Evolutionary conservation across 2,797 vertebrate genomes (phyloP), one percentile per base, ranked within the genome.

Genomic region (Alexandromys oeconomus): DNA sequence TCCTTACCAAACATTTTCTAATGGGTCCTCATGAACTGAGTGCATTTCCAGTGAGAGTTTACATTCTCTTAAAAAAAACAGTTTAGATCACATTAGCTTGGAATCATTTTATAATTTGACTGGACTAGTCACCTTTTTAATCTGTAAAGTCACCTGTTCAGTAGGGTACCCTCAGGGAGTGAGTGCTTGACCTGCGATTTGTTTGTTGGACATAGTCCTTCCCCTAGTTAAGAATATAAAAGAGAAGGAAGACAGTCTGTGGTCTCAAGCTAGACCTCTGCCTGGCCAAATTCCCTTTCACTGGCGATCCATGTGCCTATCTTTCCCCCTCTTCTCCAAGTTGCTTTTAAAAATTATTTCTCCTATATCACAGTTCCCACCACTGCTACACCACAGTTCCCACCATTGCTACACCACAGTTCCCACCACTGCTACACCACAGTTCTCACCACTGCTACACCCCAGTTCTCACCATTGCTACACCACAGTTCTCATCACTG

Each of bases 331-430:
- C 31, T 21, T 81, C 19, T 81, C 73, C 48, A 73, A 71, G 40
- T 73, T 61, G 2, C 48, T 89, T 63, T 90, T 86, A 69, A 69
- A 51, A 86, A 92, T 94, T 91, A 71, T 78, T 71, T 51, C 37
- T 82, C 93, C 48, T 48, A 48, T 48, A 12, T 48, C 48, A 48
- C 10, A 48, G 46, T 48, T 48, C 46, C 46, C 46, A 48, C 46
- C 46, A 48, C 10, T 48, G 46, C 46, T 48, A 6, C 65, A 87
- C 14, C 5, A 29, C 34, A 57, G 46, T 71, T 21, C 48, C 0
- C 48, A 51, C 46, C 23, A 54, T 2, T 6, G 8, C 31, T 54
- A 6, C 46, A 87, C 23, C 5, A 29, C 34, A 71, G 46, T 71
- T 21, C 67, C 2, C 48, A 46, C 46, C 21, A 51, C 4, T 5